phyloP scores from a whole-genome alignment of 2,113 vertebrate species.

The Crypturellus undulatus region DNA sequence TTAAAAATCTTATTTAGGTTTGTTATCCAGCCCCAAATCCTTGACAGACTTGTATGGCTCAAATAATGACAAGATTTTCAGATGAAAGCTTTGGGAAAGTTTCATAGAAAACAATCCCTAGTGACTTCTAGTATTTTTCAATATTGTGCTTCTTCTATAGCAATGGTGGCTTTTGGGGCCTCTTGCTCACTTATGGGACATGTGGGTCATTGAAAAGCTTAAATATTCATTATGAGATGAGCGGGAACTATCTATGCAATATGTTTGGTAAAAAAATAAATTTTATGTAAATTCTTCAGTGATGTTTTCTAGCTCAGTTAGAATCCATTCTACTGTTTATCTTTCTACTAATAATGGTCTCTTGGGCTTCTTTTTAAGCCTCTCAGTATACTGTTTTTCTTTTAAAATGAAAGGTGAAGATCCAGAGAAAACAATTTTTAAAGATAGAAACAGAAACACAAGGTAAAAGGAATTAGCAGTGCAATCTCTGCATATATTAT shows the following conservation, averaged over 20 bases:
- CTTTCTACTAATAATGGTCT: constrained; percentile 66
- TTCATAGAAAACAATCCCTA: constrained; percentile 8
- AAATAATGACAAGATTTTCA: constrained; percentile 23
- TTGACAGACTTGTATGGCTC: constrained; percentile 26
- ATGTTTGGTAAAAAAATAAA: constrained; percentile 63
- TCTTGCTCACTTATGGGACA: constrained; percentile 57
- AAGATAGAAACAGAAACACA: constrained; percentile 55
- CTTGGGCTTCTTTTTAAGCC: constrained; percentile 60
- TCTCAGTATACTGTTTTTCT: neutral
- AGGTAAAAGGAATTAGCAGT: constrained; percentile 64
- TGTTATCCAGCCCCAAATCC: constrained; percentile 26
- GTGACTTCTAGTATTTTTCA: constrained; percentile 57
- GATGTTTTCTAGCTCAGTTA: constrained; percentile 69
- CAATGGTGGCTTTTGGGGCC: constrained; percentile 17
- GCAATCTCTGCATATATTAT: constrained; percentile 58
- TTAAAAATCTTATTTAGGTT: constrained; percentile 29
- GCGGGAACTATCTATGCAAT: constrained; percentile 54
- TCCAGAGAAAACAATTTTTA: constrained; percentile 56
- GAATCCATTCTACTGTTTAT: constrained; percentile 62
- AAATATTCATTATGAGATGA: constrained; percentile 68
- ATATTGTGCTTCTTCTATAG: constrained; percentile 11
- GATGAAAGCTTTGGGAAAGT: constrained; percentile 43
- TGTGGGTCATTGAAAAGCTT: constrained; percentile 54
- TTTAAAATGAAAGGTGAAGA: constrained; percentile 61
- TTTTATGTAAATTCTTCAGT: constrained; percentile 69